Base-by-base conservation (phyloP, 2,797 vertebrate genomes). In the Hybognathus amarus region DNA sequence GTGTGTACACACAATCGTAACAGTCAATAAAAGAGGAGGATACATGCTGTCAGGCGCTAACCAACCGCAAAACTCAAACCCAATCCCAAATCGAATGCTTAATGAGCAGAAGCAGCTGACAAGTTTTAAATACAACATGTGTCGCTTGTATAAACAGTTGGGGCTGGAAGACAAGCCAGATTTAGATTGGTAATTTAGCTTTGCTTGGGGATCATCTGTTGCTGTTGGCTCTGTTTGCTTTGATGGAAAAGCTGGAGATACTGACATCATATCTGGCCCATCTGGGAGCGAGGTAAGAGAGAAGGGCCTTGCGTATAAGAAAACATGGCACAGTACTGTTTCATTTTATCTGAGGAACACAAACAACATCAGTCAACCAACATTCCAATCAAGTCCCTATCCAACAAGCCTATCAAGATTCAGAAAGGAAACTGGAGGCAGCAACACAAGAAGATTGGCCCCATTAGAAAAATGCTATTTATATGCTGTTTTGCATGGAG, bases 181-280 rank as follows among this genome's bases (percentile, higher is more conserved):
- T 89, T 85, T 85, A 64, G 81, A 88, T 47, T 83, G 85, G 75
- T 88, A 86, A 87, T 87, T 87, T 85, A 85, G 83, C 67, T 75
- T 77, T 86, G 85, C 77, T 89, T 45, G 20, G 83, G 79, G 76
- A 88, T 89, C 86, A 84, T 87, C 85, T 90, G 90, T 87, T 89
- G 85, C 83, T 82, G 66, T 85, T 20, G n/a, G 89, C 87, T 80
- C 70, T 83, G 87, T 90, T 89, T 91, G 59, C 74, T 59, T 83
- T 77, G 45, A 52, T 73, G 59, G 84, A 52, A 85, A 69, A 45
- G 75, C 80, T 85, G n/a, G 38, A n/a, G 61, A 77, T 75, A 45
- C 42, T n/a, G 68, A 79, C 47, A 5, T 83, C 66, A 71, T 52
- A 77, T 80, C 61, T 77, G 71, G 56, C 71, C 73, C 78, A 78